Percentiles rank a stretch among this genome's conserved stretches.
Evolutionary conservation across 1,140 invertebrate genomes (phyloP).

Genomic region (Pogonus chalceus): DNA sequence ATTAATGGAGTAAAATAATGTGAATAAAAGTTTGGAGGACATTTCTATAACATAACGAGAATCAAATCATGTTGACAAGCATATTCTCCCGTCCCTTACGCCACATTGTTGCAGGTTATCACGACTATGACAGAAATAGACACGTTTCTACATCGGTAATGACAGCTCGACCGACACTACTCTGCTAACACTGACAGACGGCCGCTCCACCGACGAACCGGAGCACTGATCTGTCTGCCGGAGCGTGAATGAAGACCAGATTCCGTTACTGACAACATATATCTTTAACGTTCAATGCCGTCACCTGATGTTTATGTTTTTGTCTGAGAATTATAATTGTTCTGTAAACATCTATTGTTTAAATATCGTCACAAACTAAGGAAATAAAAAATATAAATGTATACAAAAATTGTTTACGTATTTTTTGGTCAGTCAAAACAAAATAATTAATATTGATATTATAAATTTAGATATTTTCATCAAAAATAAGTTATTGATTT

Average conservation of each 20-base stretch:
- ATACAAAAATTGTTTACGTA: no score
- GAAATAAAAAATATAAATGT: no score
- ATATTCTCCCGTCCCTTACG: no score
- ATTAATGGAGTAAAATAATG: no score
- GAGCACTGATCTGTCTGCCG: no score
- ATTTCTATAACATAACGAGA: no score
- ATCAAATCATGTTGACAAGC: no score
- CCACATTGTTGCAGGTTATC: background rate
- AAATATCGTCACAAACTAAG: no score
- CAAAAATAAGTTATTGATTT: background rate
- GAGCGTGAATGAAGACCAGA: background rate
- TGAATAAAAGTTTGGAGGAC: no score
- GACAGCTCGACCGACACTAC: background rate
- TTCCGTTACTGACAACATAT: background rate
- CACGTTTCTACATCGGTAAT: constrained; percentile 1
- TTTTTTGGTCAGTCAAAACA: constrained; percentile 8
- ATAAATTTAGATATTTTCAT: background rate
- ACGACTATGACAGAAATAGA: constrained; percentile 3
- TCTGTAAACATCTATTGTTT: no score
- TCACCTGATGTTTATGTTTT: background rate
- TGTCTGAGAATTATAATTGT: background rate
- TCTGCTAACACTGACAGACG: background rate
- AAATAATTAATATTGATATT: background rate
- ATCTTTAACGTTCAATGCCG: background rate
- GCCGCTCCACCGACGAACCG: no score